phyloP scores from a whole-genome alignment of 2,888 invertebrate species.

The Epistrophe grossulariae region DNA sequence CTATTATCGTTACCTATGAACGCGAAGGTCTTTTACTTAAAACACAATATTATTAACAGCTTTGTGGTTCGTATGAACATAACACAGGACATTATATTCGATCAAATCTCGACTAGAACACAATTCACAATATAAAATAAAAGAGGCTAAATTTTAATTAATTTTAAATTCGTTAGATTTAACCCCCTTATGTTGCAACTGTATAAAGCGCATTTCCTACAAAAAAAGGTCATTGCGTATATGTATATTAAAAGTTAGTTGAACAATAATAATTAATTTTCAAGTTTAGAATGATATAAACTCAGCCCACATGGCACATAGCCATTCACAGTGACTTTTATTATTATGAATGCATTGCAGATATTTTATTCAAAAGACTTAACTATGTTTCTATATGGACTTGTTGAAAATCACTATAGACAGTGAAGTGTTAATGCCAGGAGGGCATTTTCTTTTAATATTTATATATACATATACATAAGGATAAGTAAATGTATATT shows the following conservation, averaged over 20 bases:
- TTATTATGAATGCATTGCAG: slow-evolving; percentile 36
- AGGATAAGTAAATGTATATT: too few relatives aligned
- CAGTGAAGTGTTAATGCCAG: background rate
- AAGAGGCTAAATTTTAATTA: background rate
- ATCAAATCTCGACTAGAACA: too few relatives aligned
- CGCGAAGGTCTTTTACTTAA: too few relatives aligned
- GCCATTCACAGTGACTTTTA: slow-evolving; percentile 21
- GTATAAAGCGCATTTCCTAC: background rate
- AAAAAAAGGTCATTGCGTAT: slow-evolving; percentile 27
- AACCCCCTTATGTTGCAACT: background rate
- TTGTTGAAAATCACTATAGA: background rate
- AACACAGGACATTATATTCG: too few relatives aligned
- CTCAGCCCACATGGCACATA: slow-evolving; percentile 15
- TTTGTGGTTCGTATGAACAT: too few relatives aligned
- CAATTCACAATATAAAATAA: background rate
- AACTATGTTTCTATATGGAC: slow-evolving; percentile 24
- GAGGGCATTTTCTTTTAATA: background rate
- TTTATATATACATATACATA: too few relatives aligned
- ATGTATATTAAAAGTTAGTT: slow-evolving; percentile 2
- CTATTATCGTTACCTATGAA: too few relatives aligned
- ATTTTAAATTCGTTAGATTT: background rate
- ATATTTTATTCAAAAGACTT: slow-evolving; percentile 43
- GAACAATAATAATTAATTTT: slow-evolving; percentile 36
- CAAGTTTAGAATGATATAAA: slow-evolving; percentile 35
- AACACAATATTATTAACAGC: too few relatives aligned